A percentile compares a stretch with the other conserved stretches of the same genome.
phyloP scores from a whole-genome alignment of 2,888 invertebrate species.

The Drosophila meridionalis region DNA sequence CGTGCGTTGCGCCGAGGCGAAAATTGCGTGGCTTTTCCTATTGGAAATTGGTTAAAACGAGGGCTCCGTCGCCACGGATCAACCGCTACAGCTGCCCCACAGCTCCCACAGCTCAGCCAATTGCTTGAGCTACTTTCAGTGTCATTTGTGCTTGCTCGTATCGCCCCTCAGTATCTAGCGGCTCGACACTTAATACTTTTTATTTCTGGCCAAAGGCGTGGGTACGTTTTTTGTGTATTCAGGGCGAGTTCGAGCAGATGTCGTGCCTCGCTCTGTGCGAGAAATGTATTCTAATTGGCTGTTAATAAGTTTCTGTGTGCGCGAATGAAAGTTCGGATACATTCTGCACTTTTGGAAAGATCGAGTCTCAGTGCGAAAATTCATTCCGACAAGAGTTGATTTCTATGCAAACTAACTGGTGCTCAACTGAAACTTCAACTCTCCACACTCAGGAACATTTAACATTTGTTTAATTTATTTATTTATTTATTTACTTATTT shows the following conservation, averaged over 20 bases:
- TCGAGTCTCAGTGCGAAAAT: not conserved
- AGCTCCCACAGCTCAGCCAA: constrained; percentile 23
- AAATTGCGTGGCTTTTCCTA: constrained; percentile 69
- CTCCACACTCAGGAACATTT: too few relatives aligned
- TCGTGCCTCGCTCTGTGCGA: not conserved
- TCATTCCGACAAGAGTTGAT: too few relatives aligned
- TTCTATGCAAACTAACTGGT: too few relatives aligned
- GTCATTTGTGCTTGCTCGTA: constrained; percentile 54
- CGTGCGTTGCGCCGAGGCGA: constrained; percentile 45
- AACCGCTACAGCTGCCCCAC: constrained; percentile 35
- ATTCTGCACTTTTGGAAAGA: constrained; percentile 39
- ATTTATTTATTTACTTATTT: too few relatives aligned
- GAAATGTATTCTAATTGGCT: constrained; percentile 61
- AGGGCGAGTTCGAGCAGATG: constrained; percentile 41
- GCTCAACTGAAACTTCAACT: too few relatives aligned
- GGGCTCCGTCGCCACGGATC: constrained; percentile 11
- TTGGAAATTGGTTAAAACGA: constrained; percentile 55
- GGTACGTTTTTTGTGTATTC: constrained; percentile 63
- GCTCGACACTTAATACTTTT: constrained; percentile 17
- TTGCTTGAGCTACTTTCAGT: constrained; percentile 28
- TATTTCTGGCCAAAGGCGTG: constrained; percentile 46
- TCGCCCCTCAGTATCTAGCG: constrained; percentile 41
- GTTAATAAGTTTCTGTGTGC: constrained; percentile 62
- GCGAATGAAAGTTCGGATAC: constrained; percentile 43
- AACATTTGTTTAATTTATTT: too few relatives aligned